Base-by-base conservation (phyloP, 2,113 vertebrate genomes). In the Tetrao urogallus region DNA sequence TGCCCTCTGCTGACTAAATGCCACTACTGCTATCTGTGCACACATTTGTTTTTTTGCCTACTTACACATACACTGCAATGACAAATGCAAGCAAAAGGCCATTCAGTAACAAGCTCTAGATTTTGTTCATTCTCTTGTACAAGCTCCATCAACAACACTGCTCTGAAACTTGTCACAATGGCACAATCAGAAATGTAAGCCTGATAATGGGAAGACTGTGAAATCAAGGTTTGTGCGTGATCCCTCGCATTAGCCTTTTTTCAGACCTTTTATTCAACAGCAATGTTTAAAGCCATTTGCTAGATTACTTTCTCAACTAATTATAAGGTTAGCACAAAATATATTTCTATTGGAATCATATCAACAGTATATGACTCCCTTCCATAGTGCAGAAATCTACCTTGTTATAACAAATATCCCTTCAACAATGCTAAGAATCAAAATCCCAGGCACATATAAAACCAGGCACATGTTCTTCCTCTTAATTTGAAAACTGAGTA, bases 1-100 rank as follows among this genome's bases (percentile, higher is more conserved):
- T 98, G 98, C 98, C 98, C 97, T 98, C 98, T 98, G 95, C 97
- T 96, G 98, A 90, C 90, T 38, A 65, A 67, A 89, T 27, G 24
- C 21, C 10, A 45, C 45, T 80, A 97, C 54, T 82, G 50, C 96
- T 45, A 54, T 3, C 45, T 32, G 36, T 2, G 22, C 10, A n/a
- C 83, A 63, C 73, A 30, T 25, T 54, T 4, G 2, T 11, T 27
- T 45, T n/a, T 24, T 21, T 56, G 4, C 5, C 24, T 88, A 36
- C 71, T 90, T 88, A 64, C 47, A 28, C 54, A 3, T 3, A 76
- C 45, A 76, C 4, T 83, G 45, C 65, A 66, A 70, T 7, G 38
- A 78, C 78, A 93, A 78, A 67, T 27, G 4, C 18, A 72, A 74
- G 32, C 6, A 70, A 71, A 82, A 36, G 65, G 30, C 19, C 43